Evolutionary conservation across 2,888 invertebrate species (phyloP).

Genomic region (Clivina fossor): DNA sequence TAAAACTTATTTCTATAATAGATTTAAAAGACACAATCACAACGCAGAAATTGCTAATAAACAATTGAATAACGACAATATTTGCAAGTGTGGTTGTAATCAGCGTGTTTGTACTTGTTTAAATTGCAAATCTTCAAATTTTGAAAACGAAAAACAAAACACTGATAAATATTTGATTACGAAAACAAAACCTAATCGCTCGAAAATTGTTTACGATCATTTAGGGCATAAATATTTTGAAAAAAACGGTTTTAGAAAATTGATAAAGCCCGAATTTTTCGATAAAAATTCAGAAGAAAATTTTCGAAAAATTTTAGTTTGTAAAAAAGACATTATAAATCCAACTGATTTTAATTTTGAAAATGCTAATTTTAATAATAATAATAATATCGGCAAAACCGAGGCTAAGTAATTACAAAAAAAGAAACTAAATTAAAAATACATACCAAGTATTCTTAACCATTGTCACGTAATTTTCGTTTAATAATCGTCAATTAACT

Average conservation of each 20-base stretch:
- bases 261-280: slow-evolving; percentile 45
- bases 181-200: background rate
- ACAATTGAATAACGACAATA: background rate
- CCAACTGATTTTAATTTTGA: background rate
- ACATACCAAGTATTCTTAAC: no score
- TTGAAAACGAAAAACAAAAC: background rate
- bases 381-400: no score
- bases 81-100: slow-evolving; percentile 11
- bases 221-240: slow-evolving; percentile 47
- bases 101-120: slow-evolving; percentile 1
- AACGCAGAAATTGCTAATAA: no score
- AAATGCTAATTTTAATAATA: background rate
- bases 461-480: no score
- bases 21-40: no score
- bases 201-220: slow-evolving; percentile 40
- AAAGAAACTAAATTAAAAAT: no score
- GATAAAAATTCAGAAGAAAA: slow-evolving; percentile 35
- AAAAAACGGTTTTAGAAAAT: slow-evolving; percentile 44
- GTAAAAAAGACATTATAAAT: slow-evolving; percentile 1
- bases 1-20: no score
- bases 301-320: background rate
- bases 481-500: no score
- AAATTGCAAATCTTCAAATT: slow-evolving; percentile 1
- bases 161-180: background rate
- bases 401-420: no score